These are phyloP conservation scores for Epinephelus fuscoguttatus DNA, from an alignment of 2,113 vertebrate species.

Conservation along the genomic window DNA sequence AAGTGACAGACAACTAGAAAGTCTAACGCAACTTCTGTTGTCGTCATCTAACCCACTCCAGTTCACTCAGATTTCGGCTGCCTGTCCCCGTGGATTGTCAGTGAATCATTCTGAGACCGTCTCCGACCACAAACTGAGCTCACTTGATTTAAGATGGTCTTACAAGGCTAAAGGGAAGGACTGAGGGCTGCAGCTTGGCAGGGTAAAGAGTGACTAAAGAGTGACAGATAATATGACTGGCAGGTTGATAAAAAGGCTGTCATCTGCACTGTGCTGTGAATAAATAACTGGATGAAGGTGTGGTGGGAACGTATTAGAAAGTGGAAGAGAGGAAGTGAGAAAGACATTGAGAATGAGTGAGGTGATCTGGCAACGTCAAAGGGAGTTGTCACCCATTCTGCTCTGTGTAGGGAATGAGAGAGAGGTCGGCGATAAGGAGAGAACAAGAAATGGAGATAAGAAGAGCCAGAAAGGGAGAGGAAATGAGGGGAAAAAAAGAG, in stretches of 20 bases:
- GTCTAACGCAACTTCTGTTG: too few relatives aligned
- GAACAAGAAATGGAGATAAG: conserved; percentile 11
- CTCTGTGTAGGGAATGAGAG: not conserved
- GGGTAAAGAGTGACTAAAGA: conserved; percentile 23
- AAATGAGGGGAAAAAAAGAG: not conserved
- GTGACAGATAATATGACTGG: conserved; percentile 27
- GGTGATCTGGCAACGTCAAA: not conserved
- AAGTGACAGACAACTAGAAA: too few relatives aligned
- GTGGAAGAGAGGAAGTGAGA: not conserved
- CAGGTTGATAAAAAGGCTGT: conserved; percentile 52
- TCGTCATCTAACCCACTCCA: not conserved
- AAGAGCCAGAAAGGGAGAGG: conserved; percentile 2
- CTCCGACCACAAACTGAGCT: not conserved
- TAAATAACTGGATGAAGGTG: conserved; percentile 35
- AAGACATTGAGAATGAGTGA: conserved; percentile 16
- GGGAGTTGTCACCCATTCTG: conserved; percentile 13
- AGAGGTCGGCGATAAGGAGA: not conserved
- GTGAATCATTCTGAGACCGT: not conserved
- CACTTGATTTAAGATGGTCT: conserved; percentile 6
- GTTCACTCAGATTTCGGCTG: not conserved
- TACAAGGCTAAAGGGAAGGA: conserved; percentile 8
- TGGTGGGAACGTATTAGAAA: not conserved
- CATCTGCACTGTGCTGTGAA: conserved; percentile 19
- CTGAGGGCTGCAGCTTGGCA: conserved; percentile 10
- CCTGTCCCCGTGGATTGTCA: not conserved